Conservation (phyloP, 2,797 vertebrate species). For the Acanthurus leucopareius region DNA sequence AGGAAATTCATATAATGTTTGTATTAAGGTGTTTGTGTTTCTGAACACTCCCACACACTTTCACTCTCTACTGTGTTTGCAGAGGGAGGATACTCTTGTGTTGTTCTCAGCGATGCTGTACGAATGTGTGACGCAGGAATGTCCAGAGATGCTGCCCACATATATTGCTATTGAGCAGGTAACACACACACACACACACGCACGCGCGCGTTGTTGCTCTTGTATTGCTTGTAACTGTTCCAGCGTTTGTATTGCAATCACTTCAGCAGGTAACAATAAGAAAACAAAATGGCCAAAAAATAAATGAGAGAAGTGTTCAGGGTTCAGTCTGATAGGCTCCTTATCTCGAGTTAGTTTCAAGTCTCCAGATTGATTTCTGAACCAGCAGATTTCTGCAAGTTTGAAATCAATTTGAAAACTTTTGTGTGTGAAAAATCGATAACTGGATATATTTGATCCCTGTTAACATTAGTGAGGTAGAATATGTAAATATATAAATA, state of each 20-base stretch:
- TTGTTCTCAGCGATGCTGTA: constrained; percentile 96
- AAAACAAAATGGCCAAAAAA: not conserved
- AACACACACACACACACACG: constrained; percentile 37
- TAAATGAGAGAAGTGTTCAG: not conserved
- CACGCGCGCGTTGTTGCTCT: not conserved
- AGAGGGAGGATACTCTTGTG: constrained; percentile 91
- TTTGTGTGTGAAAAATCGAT: not conserved
- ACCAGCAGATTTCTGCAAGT: not conserved
- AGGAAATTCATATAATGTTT: not conserved
- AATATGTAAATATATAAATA: not conserved
- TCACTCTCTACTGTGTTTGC: constrained; percentile 31
- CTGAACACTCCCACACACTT: not conserved
- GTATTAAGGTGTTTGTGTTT: not conserved
- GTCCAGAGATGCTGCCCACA: constrained; percentile 96
- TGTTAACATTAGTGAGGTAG: not conserved
- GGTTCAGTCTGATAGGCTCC: not conserved
- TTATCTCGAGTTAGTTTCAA: not conserved
- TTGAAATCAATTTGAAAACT: constrained; percentile 15
- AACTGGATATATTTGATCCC: not conserved
- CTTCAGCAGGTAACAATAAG: not conserved
- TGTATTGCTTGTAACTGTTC: not conserved
- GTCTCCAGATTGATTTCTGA: not conserved
- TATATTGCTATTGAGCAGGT: constrained; percentile 98
- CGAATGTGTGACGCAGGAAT: constrained; percentile 97
- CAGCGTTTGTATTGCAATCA: not conserved